Conservation (phyloP, 2,113 vertebrate genomes). For the Pituophis catenifer region DNA sequence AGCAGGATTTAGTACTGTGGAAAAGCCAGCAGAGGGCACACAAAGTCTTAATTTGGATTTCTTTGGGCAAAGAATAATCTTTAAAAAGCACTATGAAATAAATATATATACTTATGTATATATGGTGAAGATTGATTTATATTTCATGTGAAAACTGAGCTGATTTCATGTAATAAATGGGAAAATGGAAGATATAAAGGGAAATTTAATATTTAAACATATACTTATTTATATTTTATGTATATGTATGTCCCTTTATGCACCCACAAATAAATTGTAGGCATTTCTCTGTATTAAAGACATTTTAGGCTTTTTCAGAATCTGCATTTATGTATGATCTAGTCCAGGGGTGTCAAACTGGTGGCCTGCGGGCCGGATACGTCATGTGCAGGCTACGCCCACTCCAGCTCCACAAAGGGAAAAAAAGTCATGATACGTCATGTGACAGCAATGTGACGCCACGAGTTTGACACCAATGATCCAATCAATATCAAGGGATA, state of each 20-base stretch:
- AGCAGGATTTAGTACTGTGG: constrained; percentile 10
- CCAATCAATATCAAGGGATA: not conserved
- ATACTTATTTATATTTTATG: not conserved
- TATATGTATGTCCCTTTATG: not conserved
- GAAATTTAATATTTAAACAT: not conserved
- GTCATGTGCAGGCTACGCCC: too few species aligned
- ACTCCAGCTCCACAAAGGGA: too few species aligned
- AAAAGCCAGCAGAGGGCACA: constrained; percentile 55
- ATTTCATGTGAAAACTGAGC: not conserved
- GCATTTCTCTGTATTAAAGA: not conserved
- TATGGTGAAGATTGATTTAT: not conserved
- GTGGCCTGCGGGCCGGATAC: too few species aligned
- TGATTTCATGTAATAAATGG: not conserved
- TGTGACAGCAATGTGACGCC: not conserved
- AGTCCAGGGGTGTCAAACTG: not conserved
- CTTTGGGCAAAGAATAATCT: not conserved
- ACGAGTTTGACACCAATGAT: not conserved
- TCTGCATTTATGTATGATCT: not conserved
- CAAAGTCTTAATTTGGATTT: not conserved
- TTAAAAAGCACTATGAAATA: not conserved
- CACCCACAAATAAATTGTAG: not conserved
- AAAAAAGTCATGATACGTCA: not conserved
- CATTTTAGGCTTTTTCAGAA: not conserved
- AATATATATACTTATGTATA: too few species aligned
- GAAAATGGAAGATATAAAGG: not conserved